Evolutionary conservation across 2,888 invertebrate genomes (phyloP).

Genomic region (Scaptomyza tumidula): DNA sequence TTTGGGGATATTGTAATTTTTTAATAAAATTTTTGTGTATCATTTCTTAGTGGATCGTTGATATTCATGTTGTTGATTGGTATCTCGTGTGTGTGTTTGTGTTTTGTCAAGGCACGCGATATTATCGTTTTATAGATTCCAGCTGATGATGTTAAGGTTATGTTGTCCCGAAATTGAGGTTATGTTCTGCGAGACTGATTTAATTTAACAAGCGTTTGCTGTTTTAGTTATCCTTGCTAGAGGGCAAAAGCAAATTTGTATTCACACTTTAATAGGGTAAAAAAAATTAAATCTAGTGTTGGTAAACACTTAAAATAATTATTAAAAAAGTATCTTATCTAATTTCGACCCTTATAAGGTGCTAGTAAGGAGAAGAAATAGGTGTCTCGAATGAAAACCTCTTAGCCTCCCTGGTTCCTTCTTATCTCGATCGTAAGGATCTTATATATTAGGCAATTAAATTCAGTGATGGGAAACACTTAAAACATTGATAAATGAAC

Average conservation of each 20-base stretch:
- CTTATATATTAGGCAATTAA: too few relatives aligned
- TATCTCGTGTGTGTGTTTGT: slow-evolving; percentile 63
- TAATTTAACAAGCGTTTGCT: slow-evolving; percentile 10
- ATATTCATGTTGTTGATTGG: slow-evolving; percentile 75
- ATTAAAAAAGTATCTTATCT: too few relatives aligned
- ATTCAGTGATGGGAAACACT: too few relatives aligned
- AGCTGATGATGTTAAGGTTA: slow-evolving; percentile 28
- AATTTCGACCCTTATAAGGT: too few relatives aligned
- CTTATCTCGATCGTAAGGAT: too few relatives aligned
- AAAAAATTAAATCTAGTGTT: too few relatives aligned
- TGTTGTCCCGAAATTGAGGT: slow-evolving; percentile 39
- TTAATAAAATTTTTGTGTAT: slow-evolving; percentile 71
- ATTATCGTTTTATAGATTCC: slow-evolving; percentile 16
- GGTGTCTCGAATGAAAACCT: too few relatives aligned
- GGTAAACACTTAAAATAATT: too few relatives aligned
- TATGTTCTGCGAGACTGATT: slow-evolving; percentile 21
- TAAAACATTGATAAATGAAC: too few relatives aligned
- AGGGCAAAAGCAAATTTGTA: slow-evolving; percentile 21
- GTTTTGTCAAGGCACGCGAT: slow-evolving; percentile 76
- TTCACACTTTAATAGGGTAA: neutral
- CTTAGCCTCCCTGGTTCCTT: too few relatives aligned
- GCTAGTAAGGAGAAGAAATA: too few relatives aligned
- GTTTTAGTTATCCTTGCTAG: slow-evolving; percentile 28
- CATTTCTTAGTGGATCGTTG: slow-evolving; percentile 35
- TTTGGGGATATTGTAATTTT: slow-evolving; percentile 66